Evolutionary conservation across 2,888 invertebrate genomes (phyloP), one percentile per base, ranked within the genome.

Genomic region (Synergus gifuensis): DNA sequence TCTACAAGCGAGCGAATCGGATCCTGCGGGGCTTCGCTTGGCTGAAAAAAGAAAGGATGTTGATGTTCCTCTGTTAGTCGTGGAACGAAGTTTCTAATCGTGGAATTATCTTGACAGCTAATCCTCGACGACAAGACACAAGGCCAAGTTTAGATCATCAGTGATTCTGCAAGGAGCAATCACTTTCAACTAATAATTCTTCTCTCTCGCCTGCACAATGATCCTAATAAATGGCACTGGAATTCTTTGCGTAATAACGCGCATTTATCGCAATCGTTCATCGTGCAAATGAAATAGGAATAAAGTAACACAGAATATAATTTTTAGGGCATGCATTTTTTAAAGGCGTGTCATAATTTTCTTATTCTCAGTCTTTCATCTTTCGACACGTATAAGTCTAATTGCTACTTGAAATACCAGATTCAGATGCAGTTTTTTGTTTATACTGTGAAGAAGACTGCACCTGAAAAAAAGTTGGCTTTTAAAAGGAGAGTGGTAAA

Each of bases 81-180:
- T 66, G 16, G 14, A 66, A n/a, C 16, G 42, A 1, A 66, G 42
- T n/a, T 16, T n/a, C 58, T 58, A 58, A 18, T 58, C 18, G 18
- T 18, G 5, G 58, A 2, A 58, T 58, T 66, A 66, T 42, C 64
- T 66, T n/a, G 40, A n/a, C 64, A n/a, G 16, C 36, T 40, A 66
- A 40, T 66, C 40, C 64, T n/a, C 40, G n/a, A 66, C n/a, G 40
- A n/a, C 40, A 66, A 42, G 64, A 16, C 81, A 79, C 90, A 90
- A 88, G 90, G 90, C 90, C 90, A 90, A 91, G 90, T 90, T 90
- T 90, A 90, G 89, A 90, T 90, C 90, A 90, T 89, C 90, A 88
- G 86, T 84, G 83, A 86, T 86, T 84, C 84, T 80, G 67, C 82
- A 79, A 80, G 69, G 78, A 78, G 80, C 77, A 79, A 83, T 82